Conservation (phyloP, 2,888 invertebrate genomes). For the Archips xylosteana region DNA sequence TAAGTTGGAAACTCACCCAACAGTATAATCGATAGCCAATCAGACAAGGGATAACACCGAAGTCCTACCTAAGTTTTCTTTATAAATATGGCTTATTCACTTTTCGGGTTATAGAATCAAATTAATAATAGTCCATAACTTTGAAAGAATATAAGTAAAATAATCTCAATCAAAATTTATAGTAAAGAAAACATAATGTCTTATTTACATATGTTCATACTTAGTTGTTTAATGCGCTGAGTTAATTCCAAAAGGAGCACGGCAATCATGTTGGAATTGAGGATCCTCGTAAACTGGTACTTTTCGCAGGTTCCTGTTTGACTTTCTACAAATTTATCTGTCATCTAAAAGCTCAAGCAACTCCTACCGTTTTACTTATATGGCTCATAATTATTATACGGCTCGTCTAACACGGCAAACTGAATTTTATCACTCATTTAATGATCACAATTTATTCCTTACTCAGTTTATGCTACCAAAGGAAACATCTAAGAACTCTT, state of each 20-base stretch:
- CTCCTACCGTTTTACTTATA: constrained; percentile 17
- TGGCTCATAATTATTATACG: constrained; percentile 36
- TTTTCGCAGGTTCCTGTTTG: neutral
- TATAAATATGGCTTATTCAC: neutral
- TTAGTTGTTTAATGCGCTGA: neutral
- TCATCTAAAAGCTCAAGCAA: constrained; percentile 17
- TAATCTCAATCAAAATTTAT: neutral
- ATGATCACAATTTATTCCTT: constrained; percentile 23
- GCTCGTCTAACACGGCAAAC: constrained; percentile 14
- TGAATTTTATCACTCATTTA: constrained; percentile 57
- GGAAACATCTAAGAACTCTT: neutral
- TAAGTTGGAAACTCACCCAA: constrained; percentile 1
- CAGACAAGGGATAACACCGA: neutral
- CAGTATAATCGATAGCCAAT: constrained; percentile 1
- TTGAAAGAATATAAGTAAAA: neutral
- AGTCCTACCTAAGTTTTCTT: neutral
- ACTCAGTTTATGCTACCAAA: constrained; percentile 8
- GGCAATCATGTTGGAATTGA: neutral
- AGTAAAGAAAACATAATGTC: too few relatives aligned
- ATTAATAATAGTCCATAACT: neutral
- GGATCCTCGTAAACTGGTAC: neutral
- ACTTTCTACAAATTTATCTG: constrained; percentile 7
- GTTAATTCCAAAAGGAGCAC: neutral
- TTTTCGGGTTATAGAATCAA: neutral
- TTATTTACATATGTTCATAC: too few relatives aligned